phyloP scores from a whole-genome alignment of 92 coral and sea anemone species.

The Galaxea fascicularis region DNA sequence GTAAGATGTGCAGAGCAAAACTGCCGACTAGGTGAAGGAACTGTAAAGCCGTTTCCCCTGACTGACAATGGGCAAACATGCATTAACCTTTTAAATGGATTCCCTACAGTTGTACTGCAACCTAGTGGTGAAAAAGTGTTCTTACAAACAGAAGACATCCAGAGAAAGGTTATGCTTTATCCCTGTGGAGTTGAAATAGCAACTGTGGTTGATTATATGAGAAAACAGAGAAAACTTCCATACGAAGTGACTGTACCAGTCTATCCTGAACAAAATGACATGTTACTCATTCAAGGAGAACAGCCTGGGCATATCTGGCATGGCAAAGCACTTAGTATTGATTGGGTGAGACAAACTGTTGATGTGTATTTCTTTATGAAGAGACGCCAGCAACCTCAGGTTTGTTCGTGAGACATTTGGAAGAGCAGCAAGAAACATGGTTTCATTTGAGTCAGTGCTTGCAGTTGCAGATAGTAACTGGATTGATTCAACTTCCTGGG shows the following conservation, averaged over 20 bases:
- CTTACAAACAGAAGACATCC: slow-evolving; percentile 40
- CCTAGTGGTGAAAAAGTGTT: slow-evolving; percentile 47
- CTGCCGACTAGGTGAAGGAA: slow-evolving; percentile 40
- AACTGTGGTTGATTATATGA: slow-evolving; percentile 64
- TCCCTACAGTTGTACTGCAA: slow-evolving; percentile 51
- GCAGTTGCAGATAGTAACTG: too few relatives aligned
- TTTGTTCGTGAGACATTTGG: slow-evolving; percentile 57
- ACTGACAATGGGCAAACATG: slow-evolving; percentile 45
- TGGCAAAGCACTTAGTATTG: slow-evolving; percentile 42
- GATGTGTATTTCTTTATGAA: slow-evolving; percentile 61
- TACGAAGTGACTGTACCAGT: slow-evolving; percentile 53
- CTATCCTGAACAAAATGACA: slow-evolving; percentile 57
- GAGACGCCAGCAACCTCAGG: slow-evolving; percentile 26
- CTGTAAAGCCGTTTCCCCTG: slow-evolving; percentile 38
- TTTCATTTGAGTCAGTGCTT: slow-evolving; percentile 49
- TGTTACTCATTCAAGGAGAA: too few relatives aligned
- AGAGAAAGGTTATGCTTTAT: slow-evolving; percentile 58
- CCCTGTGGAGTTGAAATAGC: slow-evolving; percentile 37
- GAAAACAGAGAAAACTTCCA: slow-evolving; percentile 46
- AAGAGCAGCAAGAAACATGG: slow-evolving; percentile 66
- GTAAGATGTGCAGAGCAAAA: slow-evolving; percentile 29
- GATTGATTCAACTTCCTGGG: too few relatives aligned
- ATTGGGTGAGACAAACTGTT: slow-evolving; percentile 40
- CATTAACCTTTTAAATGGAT: slow-evolving; percentile 44
- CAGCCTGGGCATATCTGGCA: slow-evolving; percentile 49